A percentile compares a stretch with the other conserved stretches of the same genome.
phyloP scores from a whole-genome alignment of 2,113 vertebrate genomes.

The Anas platyrhynchos region DNA sequence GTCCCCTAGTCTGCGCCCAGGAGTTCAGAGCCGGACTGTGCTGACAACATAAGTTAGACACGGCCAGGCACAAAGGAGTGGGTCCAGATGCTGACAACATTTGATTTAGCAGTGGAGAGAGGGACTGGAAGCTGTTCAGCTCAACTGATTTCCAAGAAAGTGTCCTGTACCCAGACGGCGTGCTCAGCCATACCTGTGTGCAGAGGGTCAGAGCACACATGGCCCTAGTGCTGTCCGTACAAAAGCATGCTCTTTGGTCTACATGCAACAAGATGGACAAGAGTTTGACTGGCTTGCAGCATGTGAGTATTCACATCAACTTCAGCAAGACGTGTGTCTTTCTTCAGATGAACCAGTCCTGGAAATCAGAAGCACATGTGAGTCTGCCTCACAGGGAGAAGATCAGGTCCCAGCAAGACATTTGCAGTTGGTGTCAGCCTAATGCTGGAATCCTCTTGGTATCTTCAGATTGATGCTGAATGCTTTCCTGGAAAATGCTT shows the following conservation, averaged over 20 bases:
- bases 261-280: accelerated
- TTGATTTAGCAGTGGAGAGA: neutral
- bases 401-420: neutral
- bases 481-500: neutral
- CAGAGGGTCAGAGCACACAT: neutral
- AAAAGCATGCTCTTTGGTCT: neutral
- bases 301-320: neutral
- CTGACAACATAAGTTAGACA: neutral
- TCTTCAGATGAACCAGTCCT: neutral
- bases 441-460: neutral
- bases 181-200: neutral
- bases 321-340: neutral
- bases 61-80: neutral
- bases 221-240: neutral
- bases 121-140: neutral
- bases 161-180: accelerated
- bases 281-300: neutral
- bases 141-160: neutral
- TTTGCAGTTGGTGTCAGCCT: neutral
- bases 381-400: neutral
- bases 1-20: neutral
- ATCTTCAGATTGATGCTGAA: neutral
- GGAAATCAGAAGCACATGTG: neutral
- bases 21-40: neutral
- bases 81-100: neutral